phyloP scores from a whole-genome alignment of 2,888 invertebrate species.

The Nezara viridula region DNA sequence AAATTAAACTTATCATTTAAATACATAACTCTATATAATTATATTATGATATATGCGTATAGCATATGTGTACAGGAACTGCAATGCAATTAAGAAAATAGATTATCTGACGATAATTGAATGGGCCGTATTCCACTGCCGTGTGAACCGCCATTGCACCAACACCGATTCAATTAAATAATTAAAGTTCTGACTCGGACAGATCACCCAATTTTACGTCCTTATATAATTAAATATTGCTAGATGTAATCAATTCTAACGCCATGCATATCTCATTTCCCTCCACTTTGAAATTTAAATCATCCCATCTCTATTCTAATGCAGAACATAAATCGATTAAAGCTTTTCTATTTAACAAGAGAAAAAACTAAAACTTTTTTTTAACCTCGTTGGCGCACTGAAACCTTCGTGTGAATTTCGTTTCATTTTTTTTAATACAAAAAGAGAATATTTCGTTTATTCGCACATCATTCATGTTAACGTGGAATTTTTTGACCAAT shows the following conservation, averaged over 20 bases:
- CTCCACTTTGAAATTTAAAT: slow-evolving; percentile 16
- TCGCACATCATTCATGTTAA: no score
- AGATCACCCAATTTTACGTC: background rate
- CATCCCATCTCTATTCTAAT: slow-evolving; percentile 20
- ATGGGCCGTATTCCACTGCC: background rate
- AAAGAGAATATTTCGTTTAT: no score
- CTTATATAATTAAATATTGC: background rate
- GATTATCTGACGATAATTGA: background rate
- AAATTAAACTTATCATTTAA: no score
- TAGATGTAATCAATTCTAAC: background rate
- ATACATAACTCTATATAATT: background rate
- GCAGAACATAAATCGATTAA: background rate
- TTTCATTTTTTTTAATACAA: no score
- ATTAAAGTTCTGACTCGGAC: background rate
- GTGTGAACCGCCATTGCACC: background rate
- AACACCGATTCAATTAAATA: background rate
- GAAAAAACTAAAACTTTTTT: no score
- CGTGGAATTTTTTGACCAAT: no score
- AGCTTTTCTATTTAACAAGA: background rate
- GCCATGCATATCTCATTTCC: background rate
- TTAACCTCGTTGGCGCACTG: no score
- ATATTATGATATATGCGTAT: no score
- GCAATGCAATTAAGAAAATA: background rate
- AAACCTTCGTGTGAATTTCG: no score
- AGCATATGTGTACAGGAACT: background rate